phyloP scores from a whole-genome alignment of 2,113 vertebrate genomes.

The Mormyrus iriodes region DNA sequence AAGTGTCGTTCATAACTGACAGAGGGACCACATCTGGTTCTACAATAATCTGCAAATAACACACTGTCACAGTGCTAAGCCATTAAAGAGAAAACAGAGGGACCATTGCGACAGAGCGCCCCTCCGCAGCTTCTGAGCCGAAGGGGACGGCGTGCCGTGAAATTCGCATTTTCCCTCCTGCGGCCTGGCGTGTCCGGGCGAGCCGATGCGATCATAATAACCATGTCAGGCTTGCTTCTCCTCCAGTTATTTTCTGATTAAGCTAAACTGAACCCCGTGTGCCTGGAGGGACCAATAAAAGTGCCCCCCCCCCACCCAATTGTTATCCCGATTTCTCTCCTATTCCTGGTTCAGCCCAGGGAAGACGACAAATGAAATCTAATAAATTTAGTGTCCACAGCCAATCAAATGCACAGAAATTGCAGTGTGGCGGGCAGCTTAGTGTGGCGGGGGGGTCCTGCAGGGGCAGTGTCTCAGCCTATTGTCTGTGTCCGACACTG shows the following conservation, averaged over 20 bases:
- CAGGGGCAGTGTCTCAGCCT: neutral
- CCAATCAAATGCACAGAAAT: neutral
- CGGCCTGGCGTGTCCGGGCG: neutral
- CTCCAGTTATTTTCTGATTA: slow-evolving; percentile 27
- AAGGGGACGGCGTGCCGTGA: neutral
- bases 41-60: slow-evolving; percentile 30
- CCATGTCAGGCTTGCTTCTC: slow-evolving; percentile 18
- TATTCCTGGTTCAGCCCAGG: neutral
- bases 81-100: neutral
- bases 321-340: neutral
- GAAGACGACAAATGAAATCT: slow-evolving; percentile 10
- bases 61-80: slow-evolving; percentile 24
- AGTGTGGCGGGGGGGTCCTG: neutral
- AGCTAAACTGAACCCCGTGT: slow-evolving; percentile 15
- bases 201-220: slow-evolving; percentile 29
- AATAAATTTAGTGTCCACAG: neutral
- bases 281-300: slow-evolving; percentile 7
- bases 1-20: neutral
- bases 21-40: neutral
- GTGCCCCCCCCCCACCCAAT: neutral
- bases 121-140: too few species aligned
- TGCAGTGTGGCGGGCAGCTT: neutral
- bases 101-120: neutral
- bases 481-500: neutral
- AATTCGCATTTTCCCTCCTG: slow-evolving; percentile 23